phyloP scores from a whole-genome alignment of 2,888 invertebrate genomes.

The Sphinx pinastri region DNA sequence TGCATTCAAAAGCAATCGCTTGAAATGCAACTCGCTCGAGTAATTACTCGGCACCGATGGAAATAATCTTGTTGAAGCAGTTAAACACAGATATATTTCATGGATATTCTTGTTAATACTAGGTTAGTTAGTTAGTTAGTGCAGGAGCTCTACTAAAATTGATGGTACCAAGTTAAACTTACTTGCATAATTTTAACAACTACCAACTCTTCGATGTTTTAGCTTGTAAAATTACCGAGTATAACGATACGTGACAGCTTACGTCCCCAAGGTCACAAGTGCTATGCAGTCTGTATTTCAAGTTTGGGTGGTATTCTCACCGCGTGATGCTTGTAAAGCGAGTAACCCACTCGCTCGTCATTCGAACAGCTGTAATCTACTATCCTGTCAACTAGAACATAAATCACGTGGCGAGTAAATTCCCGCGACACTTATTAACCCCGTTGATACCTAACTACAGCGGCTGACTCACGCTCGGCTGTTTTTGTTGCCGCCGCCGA shows the following conservation, averaged over 20 bases:
- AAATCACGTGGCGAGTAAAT: not conserved
- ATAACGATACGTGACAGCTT: too few species aligned
- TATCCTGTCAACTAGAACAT: not conserved
- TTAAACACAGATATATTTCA: not conserved
- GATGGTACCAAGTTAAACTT: too few species aligned
- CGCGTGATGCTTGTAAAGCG: not conserved
- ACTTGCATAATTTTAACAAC: too few species aligned
- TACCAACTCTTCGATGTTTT: too few species aligned
- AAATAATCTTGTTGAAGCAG: not conserved
- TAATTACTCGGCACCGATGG: not conserved
- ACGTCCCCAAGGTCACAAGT: too few species aligned
- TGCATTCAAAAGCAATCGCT: constrained; percentile 15
- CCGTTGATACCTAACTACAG: not conserved
- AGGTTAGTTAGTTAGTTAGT: too few species aligned
- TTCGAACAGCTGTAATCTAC: too few species aligned
- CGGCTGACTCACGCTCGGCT: not conserved
- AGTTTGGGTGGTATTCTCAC: not conserved
- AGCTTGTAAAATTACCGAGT: too few species aligned
- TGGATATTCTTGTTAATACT: too few species aligned
- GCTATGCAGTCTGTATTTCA: too few species aligned
- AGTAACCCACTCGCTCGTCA: too few species aligned
- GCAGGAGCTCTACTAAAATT: too few species aligned
- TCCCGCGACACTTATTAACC: not conserved
- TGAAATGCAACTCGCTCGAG: not conserved
- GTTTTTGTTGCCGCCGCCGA: not conserved